phyloP scores from a whole-genome alignment of 2,797 vertebrate species.

The Coranthus polyacanthus region DNA sequence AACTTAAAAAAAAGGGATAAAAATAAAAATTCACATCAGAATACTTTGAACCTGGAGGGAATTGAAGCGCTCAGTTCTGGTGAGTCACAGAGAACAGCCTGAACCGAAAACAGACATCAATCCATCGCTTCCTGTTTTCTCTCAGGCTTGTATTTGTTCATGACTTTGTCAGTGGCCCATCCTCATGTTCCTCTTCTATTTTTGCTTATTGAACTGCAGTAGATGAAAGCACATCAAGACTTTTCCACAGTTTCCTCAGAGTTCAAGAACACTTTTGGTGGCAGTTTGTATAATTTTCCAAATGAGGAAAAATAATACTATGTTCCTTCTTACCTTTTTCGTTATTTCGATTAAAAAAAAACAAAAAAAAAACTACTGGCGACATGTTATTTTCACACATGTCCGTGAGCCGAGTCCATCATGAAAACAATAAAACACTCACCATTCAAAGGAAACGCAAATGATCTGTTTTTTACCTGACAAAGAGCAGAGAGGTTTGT shows the following conservation, averaged over 20 bases:
- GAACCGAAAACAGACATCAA: conserved; percentile 67
- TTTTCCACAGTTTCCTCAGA: conserved; percentile 31
- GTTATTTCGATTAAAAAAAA: background rate
- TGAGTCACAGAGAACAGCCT: conserved; percentile 55
- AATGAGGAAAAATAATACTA: conserved; percentile 26
- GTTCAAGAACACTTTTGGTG: conserved; percentile 35
- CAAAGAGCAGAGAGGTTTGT: no score
- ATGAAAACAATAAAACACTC: no score
- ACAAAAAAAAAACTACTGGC: no score
- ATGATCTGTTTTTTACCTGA: no score
- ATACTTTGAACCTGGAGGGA: conserved; percentile 42
- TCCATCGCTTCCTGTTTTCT: conserved; percentile 52
- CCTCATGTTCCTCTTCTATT: conserved; percentile 69
- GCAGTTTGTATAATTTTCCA: conserved; percentile 32
- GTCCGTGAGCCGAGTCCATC: no score
- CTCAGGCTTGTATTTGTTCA: conserved; percentile 61
- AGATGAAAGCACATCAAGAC: conserved; percentile 53
- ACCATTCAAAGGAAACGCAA: no score
- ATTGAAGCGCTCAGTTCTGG: conserved; percentile 33
- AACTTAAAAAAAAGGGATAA: conserved; percentile 27
- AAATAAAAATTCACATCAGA: conserved; percentile 54
- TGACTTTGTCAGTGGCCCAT: conserved; percentile 58
- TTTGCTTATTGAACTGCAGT: conserved; percentile 54
- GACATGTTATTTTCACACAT: no score
- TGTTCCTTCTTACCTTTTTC: no score